These are phyloP conservation scores for Cheilosia grossa DNA, from an alignment of 2,888 invertebrate genomes.

Conservation along the genomic window DNA sequence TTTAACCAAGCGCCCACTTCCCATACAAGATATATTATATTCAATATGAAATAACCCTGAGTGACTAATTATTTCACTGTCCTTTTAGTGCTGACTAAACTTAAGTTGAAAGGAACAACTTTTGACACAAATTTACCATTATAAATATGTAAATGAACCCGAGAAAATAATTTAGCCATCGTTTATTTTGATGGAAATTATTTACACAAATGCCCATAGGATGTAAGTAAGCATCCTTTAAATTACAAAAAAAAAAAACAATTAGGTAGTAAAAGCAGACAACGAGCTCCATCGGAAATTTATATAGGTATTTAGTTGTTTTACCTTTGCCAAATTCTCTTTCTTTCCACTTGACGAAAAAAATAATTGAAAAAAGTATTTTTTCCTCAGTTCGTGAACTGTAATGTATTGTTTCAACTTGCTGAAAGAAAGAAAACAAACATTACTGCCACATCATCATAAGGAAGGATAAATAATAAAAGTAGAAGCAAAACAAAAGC, in stretches of 20 bases:
- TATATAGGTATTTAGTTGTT: conserved; percentile 12
- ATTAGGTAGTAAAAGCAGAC: conserved; percentile 28
- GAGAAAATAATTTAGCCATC: conserved; percentile 12
- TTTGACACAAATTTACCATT: conserved; percentile 22
- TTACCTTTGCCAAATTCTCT: background rate
- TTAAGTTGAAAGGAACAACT: conserved; percentile 30
- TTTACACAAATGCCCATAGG: conserved; percentile 1
- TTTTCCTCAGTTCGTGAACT: conserved; percentile 27
- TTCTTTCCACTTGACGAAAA: background rate
- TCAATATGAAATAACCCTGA: no score
- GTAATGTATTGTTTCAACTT: conserved; percentile 32
- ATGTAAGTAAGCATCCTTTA: background rate
- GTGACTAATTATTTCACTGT: no score
- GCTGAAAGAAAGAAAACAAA: background rate
- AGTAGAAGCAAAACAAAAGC: conserved; percentile 28
- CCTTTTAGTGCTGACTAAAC: background rate
- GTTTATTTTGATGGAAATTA: conserved; percentile 21
- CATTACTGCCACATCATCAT: conserved; percentile 26
- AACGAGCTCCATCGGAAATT: conserved; percentile 11
- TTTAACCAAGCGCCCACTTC: no score
- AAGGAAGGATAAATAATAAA: conserved; percentile 27
- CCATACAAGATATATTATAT: no score
- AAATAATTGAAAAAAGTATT: conserved; percentile 50
- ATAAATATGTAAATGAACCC: conserved; percentile 13
- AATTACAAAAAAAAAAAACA: conserved; percentile 6